phyloP scores from a whole-genome alignment of 2,888 invertebrate species.

The Apodemia duryi region DNA sequence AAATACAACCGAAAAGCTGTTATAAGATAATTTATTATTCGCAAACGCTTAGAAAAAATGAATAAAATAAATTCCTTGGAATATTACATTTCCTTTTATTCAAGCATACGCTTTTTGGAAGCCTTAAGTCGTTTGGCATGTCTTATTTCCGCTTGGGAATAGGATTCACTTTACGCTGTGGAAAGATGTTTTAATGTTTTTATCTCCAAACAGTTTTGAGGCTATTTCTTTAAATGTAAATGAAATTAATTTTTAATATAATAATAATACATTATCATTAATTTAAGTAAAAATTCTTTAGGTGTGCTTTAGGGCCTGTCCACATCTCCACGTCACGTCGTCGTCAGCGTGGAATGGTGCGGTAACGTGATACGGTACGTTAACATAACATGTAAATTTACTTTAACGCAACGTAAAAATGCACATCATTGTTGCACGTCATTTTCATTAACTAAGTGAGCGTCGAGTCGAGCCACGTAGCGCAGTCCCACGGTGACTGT shows the following conservation, averaged over 20 bases:
- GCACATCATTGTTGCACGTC: too few relatives aligned
- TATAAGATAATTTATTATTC: conserved; percentile 13
- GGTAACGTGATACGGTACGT: too few relatives aligned
- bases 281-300: too few relatives aligned
- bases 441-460: too few relatives aligned
- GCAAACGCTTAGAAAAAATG: conserved; percentile 6
- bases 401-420: too few relatives aligned
- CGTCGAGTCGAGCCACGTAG: too few relatives aligned
- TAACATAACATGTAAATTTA: too few relatives aligned
- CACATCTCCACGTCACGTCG: too few relatives aligned
- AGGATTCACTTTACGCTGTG: conserved; percentile 26
- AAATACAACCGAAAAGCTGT: conserved; percentile 8
- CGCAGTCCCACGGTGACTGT: too few relatives aligned
- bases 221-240: background rate
- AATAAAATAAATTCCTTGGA: conserved; percentile 20
- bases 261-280: too few relatives aligned
- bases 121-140: conserved; percentile 30
- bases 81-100: conserved; percentile 19
- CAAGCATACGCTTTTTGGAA: conserved; percentile 28
- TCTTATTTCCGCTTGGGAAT: conserved; percentile 33
- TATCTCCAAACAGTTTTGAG: background rate
- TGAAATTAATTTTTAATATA: background rate
- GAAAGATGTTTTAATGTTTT: conserved; percentile 15
- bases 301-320: too few relatives aligned
- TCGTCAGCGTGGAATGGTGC: too few relatives aligned